Evolutionary conservation across 2,888 invertebrate genomes (phyloP), one percentile per base, ranked within the genome.

Genomic region (Acrocera orbiculus): DNA sequence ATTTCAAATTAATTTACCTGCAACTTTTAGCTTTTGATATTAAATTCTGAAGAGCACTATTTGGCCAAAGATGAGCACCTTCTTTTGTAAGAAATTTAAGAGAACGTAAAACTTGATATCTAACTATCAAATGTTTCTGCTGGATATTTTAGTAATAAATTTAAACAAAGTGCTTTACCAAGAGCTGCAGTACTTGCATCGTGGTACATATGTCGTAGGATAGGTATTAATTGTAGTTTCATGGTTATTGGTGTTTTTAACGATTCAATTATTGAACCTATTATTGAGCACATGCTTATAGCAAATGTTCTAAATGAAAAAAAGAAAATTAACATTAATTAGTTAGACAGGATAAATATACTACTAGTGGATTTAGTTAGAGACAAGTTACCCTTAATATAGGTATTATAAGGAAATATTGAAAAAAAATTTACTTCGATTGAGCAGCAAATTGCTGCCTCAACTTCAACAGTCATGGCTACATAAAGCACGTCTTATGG

Each of bases 371-470:
- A n/a, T n/a, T n/a, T n/a, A n/a, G n/a, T n/a, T n/a, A n/a, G n/a
- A n/a, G n/a, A n/a, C n/a, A n/a, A n/a, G n/a, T n/a, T n/a, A n/a
- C n/a, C n/a, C n/a, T n/a, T n/a, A n/a, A n/a, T n/a, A n/a, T n/a
- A n/a, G n/a, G n/a, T n/a, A n/a, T n/a, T n/a, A n/a, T n/a, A n/a
- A n/a, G n/a, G n/a, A n/a, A n/a, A n/a, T n/a, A n/a, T 8, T 10
- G 8, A 22, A 22, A 22, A 22, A 22, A 22, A 22, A n/a, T 64
- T 60, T 64, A 81, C 80, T 82, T 85, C 1, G 93, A 95, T 55
- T 89, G 83, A 11, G 85, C 83, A 16, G 93, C 90, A 69, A 95
- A 95, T 89, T 9, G 95, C 92, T 28, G 93, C 93, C 56, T 90
- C 83, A 19, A 95, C 87, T 63, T 96, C 96, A 1, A 90, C 87